Base-by-base conservation (phyloP, 2,888 invertebrate genomes). In the Cephus pulcher region DNA sequence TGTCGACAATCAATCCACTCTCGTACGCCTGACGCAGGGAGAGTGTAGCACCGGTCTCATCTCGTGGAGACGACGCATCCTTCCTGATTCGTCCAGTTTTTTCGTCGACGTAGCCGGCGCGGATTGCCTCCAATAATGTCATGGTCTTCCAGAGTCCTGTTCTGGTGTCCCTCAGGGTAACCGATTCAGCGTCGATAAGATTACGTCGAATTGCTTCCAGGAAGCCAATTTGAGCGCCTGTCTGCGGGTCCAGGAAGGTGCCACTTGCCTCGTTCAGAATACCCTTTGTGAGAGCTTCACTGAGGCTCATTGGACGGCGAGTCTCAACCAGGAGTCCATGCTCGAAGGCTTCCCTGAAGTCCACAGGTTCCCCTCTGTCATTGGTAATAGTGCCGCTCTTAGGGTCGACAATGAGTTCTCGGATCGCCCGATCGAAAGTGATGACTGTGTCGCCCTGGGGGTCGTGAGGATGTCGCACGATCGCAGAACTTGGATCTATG, bases 331-430 rank as follows among this genome's bases (percentile, higher is more conserved):
- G 92, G 77, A 96, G 93, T 35, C 97, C 97, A 82, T 95, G 94
- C 91, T 97, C 97, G 85, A 97, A 95, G 1, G 97, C 97, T 93
- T 97, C 96, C 75, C 95, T 94, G 88, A 97, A 96, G 91, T 97
- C 96, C 76, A 97, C 92, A 73, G 93, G 89, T 75, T 91, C 89
- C 84, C 94, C 94, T 82, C 93, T 93, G 35, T 94, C 94, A 12
- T 93, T 93, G 33, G 93, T 92, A 33, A 97, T 93, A 1, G 94
- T 95, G 69, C 97, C 97, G 75, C 94, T 94, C 83, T 95, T 94
- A 12, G 95, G 94, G 90, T 97, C 96, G 40, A 97, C 94, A 56
- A 97, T 94, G 75, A 96, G 95, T 81, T 95, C 95, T 83, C 95
- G 94, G 35, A 97, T 95, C 73, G 97, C 98, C 87, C 96, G 95